Base-by-base conservation (phyloP, 92 coral and sea anemone species). In the Porites evermanni region DNA sequence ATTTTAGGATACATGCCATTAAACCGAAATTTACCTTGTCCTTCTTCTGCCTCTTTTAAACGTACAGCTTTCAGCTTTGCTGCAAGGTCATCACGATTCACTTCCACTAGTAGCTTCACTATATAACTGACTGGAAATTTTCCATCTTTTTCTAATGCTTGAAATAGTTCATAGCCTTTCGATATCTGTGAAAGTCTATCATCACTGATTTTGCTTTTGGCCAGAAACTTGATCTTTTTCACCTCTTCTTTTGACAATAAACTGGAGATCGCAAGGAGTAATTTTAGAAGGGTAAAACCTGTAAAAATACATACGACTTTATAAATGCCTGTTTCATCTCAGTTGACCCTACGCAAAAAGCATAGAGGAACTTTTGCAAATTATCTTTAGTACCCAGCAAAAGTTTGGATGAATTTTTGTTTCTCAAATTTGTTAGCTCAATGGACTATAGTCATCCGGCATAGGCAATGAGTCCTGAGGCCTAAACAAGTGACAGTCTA, bases 241-340 rank as follows among this genome's bases (percentile, higher is more conserved):
- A 80, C 19, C 74, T 80, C 85, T 12, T 44, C 66, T 68, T 47
- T 56, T 29, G 85, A 68, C 8, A 80, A 68, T 1, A 76, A 80
- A 67, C 70, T 54, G 4, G 85, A 80, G 20, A 80, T 80, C 23
- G 54, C 76, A 10, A 26, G 51, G 23, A 80, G 73, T 68, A 17
- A 68, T 80, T 26, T 17, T 24, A 29, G 84, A 7, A 73, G 0
- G 2, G 7, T 6, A 8, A 53, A 12, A 9, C 63, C 78, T 73
- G 26, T 1, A 7, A 52, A 73, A 73, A 52, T n/a, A n/a, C n/a
- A n/a, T n/a, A n/a, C n/a, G n/a, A n/a, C n/a, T n/a, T n/a, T n/a
- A n/a, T n/a, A n/a, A n/a, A n/a, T n/a, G n/a, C n/a, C n/a, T n/a
- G n/a, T n/a, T n/a, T n/a, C n/a, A n/a, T n/a, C n/a, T n/a, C n/a